phyloP scores from a whole-genome alignment of 37 sponge, comb jelly and placozoan genomes.

The Crambe crambe region DNA sequence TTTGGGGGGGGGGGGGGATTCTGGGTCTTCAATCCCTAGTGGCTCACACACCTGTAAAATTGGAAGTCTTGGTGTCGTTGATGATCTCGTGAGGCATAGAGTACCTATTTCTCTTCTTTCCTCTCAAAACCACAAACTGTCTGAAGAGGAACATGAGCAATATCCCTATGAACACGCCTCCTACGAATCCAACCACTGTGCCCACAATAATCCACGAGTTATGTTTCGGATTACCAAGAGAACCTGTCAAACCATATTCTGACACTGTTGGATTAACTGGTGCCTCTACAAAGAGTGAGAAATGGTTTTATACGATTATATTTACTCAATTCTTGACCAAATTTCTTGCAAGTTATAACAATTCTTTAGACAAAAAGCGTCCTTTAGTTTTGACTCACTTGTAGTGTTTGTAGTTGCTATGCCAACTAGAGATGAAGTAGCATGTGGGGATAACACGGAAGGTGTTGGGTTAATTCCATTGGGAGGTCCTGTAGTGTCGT shows the following conservation, averaged over 20 bases:
- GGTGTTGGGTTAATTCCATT: too few species aligned
- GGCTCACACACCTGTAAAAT: too few species aligned
- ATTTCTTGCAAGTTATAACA: too few species aligned
- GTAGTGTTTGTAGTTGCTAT: background rate
- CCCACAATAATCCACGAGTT: conserved; percentile 45
- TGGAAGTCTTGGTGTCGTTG: background rate
- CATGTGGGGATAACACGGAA: background rate
- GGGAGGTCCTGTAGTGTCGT: too few species aligned
- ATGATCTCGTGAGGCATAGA: background rate
- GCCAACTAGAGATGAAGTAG: background rate
- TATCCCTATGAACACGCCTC: conserved; percentile 33
- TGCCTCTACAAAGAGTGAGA: too few species aligned
- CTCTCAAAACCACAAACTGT: background rate
- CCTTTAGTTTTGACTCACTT: background rate
- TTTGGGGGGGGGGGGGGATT: too few species aligned
- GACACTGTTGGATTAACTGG: background rate
- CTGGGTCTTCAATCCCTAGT: too few species aligned
- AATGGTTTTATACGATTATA: too few species aligned
- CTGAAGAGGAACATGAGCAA: conserved; percentile 23
- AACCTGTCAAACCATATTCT: background rate
- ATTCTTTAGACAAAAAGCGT: background rate
- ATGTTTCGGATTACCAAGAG: background rate
- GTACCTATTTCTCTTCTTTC: background rate
- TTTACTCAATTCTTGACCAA: too few species aligned
- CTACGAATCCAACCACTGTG: conserved; percentile 11